Conservation (phyloP, 2,797 vertebrate genomes). For the Hylomyscus alleni region DNA sequence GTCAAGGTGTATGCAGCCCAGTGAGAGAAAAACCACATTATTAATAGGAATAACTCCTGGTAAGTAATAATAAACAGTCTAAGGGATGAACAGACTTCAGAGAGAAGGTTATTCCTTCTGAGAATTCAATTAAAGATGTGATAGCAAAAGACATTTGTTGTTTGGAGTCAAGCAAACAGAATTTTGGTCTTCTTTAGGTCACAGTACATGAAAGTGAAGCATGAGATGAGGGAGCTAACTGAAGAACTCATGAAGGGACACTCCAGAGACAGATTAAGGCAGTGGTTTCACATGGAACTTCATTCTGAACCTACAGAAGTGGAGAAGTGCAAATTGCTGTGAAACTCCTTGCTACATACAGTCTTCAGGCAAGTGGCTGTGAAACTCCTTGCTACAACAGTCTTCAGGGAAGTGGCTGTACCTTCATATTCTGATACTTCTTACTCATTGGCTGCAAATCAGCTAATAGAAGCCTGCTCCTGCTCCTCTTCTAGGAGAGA, state of each 20-base stretch:
- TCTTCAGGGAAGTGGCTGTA: background rate
- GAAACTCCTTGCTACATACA: background rate
- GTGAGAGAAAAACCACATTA: background rate
- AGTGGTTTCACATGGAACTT: background rate
- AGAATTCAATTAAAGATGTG: background rate
- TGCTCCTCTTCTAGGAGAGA: background rate
- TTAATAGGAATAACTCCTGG: background rate
- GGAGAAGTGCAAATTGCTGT: background rate
- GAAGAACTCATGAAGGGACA: background rate
- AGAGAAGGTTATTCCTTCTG: background rate
- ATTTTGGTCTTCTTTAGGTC: background rate
- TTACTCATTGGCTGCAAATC: background rate
- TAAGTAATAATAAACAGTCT: background rate
- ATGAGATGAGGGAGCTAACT: background rate
- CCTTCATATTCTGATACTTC: no score
- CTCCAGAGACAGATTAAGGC: background rate
- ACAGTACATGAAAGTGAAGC: background rate
- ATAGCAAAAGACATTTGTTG: background rate
- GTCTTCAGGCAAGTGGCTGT: background rate
- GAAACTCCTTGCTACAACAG: background rate
- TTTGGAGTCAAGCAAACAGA: conserved; percentile 7
- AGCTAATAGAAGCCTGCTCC: no score
- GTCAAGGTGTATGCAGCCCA: background rate
- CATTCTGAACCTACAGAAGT: background rate
- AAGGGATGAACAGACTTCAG: background rate